Evolutionary conservation across 2,113 vertebrate genomes (phyloP).

Genomic region (Hippocampus zosterae): DNA sequence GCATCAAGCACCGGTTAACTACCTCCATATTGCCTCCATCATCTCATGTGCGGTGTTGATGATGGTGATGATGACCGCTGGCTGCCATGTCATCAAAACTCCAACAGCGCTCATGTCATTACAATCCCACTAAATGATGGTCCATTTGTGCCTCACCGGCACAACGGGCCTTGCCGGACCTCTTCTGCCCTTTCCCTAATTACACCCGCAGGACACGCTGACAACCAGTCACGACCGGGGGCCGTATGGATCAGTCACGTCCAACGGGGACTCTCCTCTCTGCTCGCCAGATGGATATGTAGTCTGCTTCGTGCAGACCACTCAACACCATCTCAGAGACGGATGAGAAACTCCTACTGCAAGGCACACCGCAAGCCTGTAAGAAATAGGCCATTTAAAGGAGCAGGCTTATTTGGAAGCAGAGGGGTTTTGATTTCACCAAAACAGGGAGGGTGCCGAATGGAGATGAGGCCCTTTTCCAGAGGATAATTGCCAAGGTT

Average conservation of each 20-base stretch:
- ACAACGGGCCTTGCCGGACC: constrained; percentile 51
- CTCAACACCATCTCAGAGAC: constrained; percentile 20
- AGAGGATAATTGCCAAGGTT: constrained; percentile 66
- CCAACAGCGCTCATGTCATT: constrained; percentile 44
- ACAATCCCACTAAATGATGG: constrained; percentile 56
- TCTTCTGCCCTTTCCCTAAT: constrained; percentile 62
- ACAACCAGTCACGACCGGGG: constrained; percentile 35
- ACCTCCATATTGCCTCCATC: constrained; percentile 12
- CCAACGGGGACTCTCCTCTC: constrained; percentile 35
- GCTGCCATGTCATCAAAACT: constrained; percentile 41
- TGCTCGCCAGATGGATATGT: constrained; percentile 34
- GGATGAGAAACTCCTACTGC: constrained; percentile 18
- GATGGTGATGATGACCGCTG: constrained; percentile 37
- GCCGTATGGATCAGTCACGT: constrained; percentile 19
- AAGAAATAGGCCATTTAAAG: constrained; percentile 17
- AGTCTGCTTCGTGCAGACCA: constrained; percentile 25
- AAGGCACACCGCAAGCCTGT: constrained; percentile 20
- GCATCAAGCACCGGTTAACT: constrained; percentile 17
- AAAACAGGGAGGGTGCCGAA: constrained; percentile 12
- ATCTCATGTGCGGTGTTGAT: constrained; percentile 20
- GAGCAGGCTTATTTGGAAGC: constrained; percentile 10
- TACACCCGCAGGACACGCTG: constrained; percentile 58
- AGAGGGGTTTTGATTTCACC: constrained; percentile 24
- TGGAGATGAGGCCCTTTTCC: constrained; percentile 60
- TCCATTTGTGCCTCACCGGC: constrained; percentile 57